Evolutionary conservation across 2,113 vertebrate genomes (phyloP).

Genomic region (Lepus timidus): DNA sequence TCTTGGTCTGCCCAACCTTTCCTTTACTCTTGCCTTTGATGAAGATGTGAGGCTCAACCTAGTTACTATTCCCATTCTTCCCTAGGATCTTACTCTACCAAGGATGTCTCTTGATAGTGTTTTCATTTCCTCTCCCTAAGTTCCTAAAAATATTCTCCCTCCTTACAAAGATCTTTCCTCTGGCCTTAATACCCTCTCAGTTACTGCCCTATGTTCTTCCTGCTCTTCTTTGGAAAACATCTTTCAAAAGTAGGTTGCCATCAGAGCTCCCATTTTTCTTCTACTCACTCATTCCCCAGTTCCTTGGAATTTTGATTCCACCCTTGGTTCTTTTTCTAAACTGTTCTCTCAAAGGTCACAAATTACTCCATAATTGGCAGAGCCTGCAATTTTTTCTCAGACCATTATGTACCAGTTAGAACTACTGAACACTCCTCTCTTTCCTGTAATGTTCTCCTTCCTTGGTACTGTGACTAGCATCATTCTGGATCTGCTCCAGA

Average conservation of each 20-base stretch:
- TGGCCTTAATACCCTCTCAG: neutral
- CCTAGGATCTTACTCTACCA: neutral
- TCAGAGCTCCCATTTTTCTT: neutral
- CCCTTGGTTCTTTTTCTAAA: slow-evolving; percentile 2
- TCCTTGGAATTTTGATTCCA: slow-evolving; percentile 5
- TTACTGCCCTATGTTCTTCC: neutral
- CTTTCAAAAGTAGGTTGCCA: neutral
- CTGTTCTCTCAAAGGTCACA: neutral
- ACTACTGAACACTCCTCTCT: neutral
- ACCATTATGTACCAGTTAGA: neutral
- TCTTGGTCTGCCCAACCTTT: neutral
- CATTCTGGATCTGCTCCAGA: neutral
- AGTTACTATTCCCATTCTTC: neutral
- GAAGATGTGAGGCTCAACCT: neutral
- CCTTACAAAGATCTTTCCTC: neutral
- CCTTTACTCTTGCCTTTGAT: neutral
- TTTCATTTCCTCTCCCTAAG: slow-evolving; percentile 33
- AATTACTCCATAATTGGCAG: neutral
- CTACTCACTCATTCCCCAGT: neutral
- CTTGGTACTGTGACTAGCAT: neutral
- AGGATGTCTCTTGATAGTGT: neutral
- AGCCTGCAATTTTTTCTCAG: neutral
- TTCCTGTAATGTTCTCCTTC: neutral
- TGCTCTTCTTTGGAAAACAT: slow-evolving; percentile 2
- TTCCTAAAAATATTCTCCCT: neutral